These are phyloP conservation scores for Oryzias dopingdopingensis DNA, from an alignment of 2,797 vertebrate genomes.

Conservation along the genomic window DNA sequence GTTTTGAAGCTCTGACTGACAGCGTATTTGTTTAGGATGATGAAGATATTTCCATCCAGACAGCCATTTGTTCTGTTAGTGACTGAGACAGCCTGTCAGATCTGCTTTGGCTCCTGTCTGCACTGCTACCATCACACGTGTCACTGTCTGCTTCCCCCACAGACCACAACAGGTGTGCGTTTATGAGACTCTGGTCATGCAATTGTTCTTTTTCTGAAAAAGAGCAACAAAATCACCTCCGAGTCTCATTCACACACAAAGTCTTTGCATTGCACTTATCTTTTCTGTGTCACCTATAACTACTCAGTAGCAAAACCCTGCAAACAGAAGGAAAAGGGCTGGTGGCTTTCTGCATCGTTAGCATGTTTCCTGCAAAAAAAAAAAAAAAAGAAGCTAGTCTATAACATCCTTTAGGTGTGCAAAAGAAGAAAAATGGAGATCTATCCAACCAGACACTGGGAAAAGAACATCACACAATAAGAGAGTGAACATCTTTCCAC, in stretches of 20 bases:
- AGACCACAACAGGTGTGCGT: constrained; percentile 54
- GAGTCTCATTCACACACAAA: constrained; percentile 26
- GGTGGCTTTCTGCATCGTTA: constrained; percentile 24
- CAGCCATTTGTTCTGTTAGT: constrained; percentile 64
- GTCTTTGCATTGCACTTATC: constrained; percentile 31
- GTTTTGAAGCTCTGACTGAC: constrained; percentile 51
- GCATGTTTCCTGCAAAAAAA: constrained; percentile 9
- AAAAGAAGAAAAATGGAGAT: constrained; percentile 51
- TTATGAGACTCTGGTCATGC: constrained; percentile 18
- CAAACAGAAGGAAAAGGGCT: background rate
- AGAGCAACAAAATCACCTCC: constrained; percentile 29
- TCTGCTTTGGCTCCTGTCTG: constrained; percentile 59
- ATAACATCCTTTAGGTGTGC: constrained; percentile 38
- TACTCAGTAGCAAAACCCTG: constrained; percentile 22
- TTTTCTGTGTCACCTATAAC: constrained; percentile 17
- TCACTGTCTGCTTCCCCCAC: constrained; percentile 26
- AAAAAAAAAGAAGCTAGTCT: constrained; percentile 25
- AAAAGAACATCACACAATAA: constrained; percentile 11
- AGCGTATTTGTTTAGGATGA: constrained; percentile 64
- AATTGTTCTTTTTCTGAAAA: constrained; percentile 13
- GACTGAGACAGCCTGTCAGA: constrained; percentile 65
- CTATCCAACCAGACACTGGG: constrained; percentile 6
- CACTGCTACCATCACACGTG: constrained; percentile 34
- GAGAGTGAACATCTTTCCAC: constrained; percentile 37
- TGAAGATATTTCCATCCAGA: constrained; percentile 71